Conservation (phyloP, 1,140 invertebrate genomes). For the Parasteatoda tepidariorum region DNA sequence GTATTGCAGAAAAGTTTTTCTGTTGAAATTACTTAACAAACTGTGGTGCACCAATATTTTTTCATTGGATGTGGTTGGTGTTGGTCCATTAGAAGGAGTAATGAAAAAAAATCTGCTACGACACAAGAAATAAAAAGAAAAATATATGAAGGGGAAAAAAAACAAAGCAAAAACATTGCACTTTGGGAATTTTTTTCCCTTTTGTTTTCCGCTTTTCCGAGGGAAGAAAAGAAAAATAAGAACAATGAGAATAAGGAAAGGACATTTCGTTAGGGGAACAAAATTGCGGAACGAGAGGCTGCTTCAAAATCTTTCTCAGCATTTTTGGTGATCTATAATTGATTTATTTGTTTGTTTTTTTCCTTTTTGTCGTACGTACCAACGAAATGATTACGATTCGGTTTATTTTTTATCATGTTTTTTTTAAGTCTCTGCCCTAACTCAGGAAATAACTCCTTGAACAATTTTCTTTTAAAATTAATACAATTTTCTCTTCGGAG, state of each 20-base stretch:
- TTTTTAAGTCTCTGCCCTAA: constrained; percentile 41
- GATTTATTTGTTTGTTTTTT: constrained; percentile 26
- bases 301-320: constrained; percentile 34
- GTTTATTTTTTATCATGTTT: background rate
- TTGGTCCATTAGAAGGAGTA: constrained; percentile 49
- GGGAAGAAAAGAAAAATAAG: constrained; percentile 29
- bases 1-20: too few species aligned
- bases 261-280: constrained; percentile 47
- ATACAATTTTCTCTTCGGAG: background rate
- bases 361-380: constrained; percentile 8
- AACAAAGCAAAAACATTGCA: constrained; percentile 35
- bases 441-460: background rate
- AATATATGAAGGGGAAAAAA: background rate
- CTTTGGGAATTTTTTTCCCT: background rate
- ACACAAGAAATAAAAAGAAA: constrained; percentile 26
- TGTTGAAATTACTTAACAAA: constrained; percentile 51
- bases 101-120: constrained; percentile 50
- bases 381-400: constrained; percentile 36
- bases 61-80: background rate
- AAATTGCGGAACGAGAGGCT: constrained; percentile 43
- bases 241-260: constrained; percentile 21
- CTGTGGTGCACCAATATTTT: constrained; percentile 36
- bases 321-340: constrained; percentile 27
- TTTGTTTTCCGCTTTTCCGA: constrained; percentile 19
- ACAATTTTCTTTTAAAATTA: background rate